Conservation (phyloP, 2,888 invertebrate genomes). For the Caenorhabditis sp. region DNA sequence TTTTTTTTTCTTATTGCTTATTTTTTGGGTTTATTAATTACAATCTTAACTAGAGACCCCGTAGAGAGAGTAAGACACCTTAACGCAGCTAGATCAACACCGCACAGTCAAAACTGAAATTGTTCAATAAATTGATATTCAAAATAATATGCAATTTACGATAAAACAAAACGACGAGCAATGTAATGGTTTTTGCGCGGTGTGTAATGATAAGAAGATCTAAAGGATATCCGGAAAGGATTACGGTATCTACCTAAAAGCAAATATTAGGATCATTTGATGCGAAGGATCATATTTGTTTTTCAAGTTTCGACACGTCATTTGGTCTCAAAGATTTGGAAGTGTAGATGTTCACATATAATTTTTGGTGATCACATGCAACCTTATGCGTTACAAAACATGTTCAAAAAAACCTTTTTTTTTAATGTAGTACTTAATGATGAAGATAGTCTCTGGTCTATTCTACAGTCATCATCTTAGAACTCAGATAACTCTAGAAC, state of each 20-base stretch:
- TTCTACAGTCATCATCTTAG: too few relatives aligned
- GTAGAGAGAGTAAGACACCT: constrained; percentile 22
- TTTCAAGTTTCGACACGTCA: neutral
- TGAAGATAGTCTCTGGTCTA: too few relatives aligned
- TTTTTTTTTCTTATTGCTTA: constrained; percentile 5
- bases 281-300: neutral
- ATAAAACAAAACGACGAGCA: neutral
- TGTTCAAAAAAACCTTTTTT: too few relatives aligned
- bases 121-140: neutral
- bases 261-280: neutral
- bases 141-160: too few relatives aligned
- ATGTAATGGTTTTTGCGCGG: neutral
- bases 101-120: constrained; percentile 43
- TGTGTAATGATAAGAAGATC: neutral
- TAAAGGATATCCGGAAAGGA: neutral
- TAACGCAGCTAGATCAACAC: constrained; percentile 37
- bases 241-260: neutral
- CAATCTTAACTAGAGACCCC: neutral
- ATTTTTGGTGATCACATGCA: too few relatives aligned
- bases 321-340: neutral
- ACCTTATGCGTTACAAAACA: too few relatives aligned
- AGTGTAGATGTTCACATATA: neutral
- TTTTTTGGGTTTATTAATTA: neutral
- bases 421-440: too few relatives aligned
- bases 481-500: too few relatives aligned